Evolutionary conservation across 2,888 invertebrate genomes (phyloP), one percentile per base, ranked within the genome.

Genomic region (Saturnia japonica): DNA sequence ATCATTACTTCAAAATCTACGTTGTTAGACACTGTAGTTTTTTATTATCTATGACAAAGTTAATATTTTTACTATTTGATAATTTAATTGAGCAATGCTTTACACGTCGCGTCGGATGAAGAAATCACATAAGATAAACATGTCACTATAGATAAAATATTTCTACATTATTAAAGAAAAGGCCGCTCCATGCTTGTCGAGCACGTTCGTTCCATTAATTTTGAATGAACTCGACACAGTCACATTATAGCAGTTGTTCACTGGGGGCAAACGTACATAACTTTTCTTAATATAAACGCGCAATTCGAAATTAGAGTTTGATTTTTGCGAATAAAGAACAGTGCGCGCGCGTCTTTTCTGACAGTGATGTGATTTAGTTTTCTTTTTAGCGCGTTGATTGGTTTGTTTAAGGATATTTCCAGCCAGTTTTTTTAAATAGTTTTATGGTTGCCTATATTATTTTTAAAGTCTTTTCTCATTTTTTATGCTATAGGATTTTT

Each of bases 81-180:
- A 60, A 60, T 60, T 2, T 64, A 64, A 64, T 64, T 64, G 64
- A 40, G 64, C 64, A 64, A 64, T n/a, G 9, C n/a, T 64, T 25
- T 64, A 34, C 62, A 62, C 8, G 28, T 64, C 8, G 19, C 8
- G 28, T 64, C 8, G 19, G 40, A 64, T n/a, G 40, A 40, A 64
- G 62, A 64, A 64, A 64, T 64, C 64, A 40, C n/a, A 25, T 25
- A 28, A 64, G 64, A 64, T 64, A 64, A 64, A 40, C 40, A 8
- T 40, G 34, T 62, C 34, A 62, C 28, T 28, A n/a, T 62, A 62
- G 62, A 62, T 62, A 62, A 62, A 62, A 62, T 34, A 62, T 62
- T 62, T 34, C 34, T 14, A 62, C 12, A 34, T 34, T 19, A 62
- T 22, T 62, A 64, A 40, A 40, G 9, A 40, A 40, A 64, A 64